These are phyloP conservation scores for Hirtodrosophila duncani DNA, from an alignment of 2,888 invertebrate species.

Conservation along the genomic window DNA sequence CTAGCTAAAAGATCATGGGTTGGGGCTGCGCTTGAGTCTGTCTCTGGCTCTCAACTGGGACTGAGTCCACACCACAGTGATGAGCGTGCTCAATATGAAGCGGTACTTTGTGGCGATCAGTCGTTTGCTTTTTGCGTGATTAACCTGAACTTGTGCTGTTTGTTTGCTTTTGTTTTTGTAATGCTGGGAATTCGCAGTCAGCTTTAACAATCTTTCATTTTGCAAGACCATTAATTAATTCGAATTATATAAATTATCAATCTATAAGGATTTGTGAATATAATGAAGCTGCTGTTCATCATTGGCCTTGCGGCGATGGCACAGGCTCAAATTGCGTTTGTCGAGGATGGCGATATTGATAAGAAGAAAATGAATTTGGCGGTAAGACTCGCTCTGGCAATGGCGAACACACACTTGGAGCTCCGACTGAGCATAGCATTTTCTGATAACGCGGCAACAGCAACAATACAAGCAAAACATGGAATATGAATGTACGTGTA, in stretches of 20 bases:
- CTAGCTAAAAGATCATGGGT: no score
- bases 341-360: constrained; percentile 65
- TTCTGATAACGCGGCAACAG: constrained; percentile 28
- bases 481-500: background rate
- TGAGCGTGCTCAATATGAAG: constrained; percentile 18
- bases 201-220: no score
- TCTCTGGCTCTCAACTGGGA: no score
- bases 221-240: constrained; percentile 15
- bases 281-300: constrained; percentile 28
- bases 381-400: no score
- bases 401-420: background rate
- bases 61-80: background rate
- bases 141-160: no score
- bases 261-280: constrained; percentile 3
- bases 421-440: no score
- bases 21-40: background rate
- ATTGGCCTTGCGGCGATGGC: constrained; percentile 22
- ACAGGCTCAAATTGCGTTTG: constrained; percentile 60
- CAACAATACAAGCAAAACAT: constrained; percentile 8
- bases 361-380: constrained; percentile 66
- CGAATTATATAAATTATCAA: background rate
- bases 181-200: background rate
- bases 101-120: constrained; percentile 7
- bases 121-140: no score
- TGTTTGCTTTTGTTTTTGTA: constrained; percentile 11